A percentile compares a stretch with the other conserved stretches of the same genome.
Evolutionary conservation across 1,140 invertebrate species (phyloP).

Genomic region (Drosophila micromelanica): DNA sequence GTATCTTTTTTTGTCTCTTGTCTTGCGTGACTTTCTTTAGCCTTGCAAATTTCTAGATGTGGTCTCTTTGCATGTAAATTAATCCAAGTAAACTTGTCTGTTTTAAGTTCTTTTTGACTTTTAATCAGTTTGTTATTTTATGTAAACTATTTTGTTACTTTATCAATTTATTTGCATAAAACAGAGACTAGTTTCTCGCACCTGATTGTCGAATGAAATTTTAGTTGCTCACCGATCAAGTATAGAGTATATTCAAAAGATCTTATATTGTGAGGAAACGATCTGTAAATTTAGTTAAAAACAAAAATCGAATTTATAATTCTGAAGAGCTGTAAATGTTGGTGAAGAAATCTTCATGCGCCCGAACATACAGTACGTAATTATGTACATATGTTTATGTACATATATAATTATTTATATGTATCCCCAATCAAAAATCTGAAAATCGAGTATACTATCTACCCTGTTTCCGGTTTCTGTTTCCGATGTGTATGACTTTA

Average conservation of each 20-base stretch:
- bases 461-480: constrained; percentile 14
- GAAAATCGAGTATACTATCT: constrained; percentile 8
- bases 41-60: constrained; percentile 70
- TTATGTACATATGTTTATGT: background rate
- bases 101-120: constrained; percentile 9
- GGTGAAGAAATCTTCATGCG: background rate
- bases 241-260: constrained; percentile 38
- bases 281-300: background rate
- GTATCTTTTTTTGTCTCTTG: constrained; percentile 57
- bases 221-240: constrained; percentile 64
- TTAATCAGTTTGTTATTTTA: background rate
- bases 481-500: constrained; percentile 18
- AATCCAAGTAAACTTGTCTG: constrained; percentile 36
- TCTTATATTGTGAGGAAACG: constrained; percentile 26
- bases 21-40: constrained; percentile 76
- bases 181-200: constrained; percentile 64
- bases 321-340: constrained; percentile 3
- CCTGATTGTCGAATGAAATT: constrained; percentile 74
- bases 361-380: background rate
- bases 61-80: constrained; percentile 73
- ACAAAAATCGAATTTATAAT: background rate
- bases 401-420: constrained; percentile 1
- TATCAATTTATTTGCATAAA: constrained; percentile 61
- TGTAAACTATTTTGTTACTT: constrained; percentile 24
- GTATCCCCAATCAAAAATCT: background rate